Conservation (phyloP, 2,888 invertebrate species). For the Masnerella sp. region DNA sequence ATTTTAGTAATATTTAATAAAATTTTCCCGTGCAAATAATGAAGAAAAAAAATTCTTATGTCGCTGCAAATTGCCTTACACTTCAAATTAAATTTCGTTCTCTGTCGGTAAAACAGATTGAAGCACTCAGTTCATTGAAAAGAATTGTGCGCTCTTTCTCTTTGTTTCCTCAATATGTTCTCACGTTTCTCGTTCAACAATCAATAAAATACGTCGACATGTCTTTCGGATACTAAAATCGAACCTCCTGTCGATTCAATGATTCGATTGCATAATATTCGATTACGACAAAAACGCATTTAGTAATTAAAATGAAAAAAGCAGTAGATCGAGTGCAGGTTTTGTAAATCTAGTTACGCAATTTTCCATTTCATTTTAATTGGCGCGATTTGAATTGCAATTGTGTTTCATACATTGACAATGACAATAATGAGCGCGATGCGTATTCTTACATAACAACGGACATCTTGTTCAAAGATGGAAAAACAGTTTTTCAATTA, state of each 20-base stretch:
- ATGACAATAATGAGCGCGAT: conserved; percentile 18
- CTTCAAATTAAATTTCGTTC: too few species aligned
- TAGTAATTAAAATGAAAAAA: conserved; percentile 28
- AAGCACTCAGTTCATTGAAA: too few species aligned
- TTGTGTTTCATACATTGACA: conserved; percentile 23
- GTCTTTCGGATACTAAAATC: conserved; percentile 10
- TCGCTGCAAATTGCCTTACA: too few species aligned
- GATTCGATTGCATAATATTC: conserved; percentile 21
- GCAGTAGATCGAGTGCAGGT: conserved; percentile 8
- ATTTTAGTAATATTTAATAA: too few species aligned
- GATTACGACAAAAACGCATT: neutral
- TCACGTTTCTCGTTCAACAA: neutral
- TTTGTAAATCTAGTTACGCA: conserved; percentile 19
- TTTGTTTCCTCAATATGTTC: neutral
- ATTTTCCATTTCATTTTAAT: conserved; percentile 33
- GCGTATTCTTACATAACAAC: conserved; percentile 18
- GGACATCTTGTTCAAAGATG: conserved; percentile 13
- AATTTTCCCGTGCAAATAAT: too few species aligned
- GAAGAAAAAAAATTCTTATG: too few species aligned
- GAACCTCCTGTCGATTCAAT: conserved; percentile 6
- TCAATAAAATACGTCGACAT: neutral
- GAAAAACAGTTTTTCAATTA: conserved; percentile 37
- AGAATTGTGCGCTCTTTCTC: neutral
- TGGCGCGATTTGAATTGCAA: conserved; percentile 22
- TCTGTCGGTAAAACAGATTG: too few species aligned